phyloP scores from a whole-genome alignment of 2,797 vertebrate genomes.

The Antrozous pallidus region DNA sequence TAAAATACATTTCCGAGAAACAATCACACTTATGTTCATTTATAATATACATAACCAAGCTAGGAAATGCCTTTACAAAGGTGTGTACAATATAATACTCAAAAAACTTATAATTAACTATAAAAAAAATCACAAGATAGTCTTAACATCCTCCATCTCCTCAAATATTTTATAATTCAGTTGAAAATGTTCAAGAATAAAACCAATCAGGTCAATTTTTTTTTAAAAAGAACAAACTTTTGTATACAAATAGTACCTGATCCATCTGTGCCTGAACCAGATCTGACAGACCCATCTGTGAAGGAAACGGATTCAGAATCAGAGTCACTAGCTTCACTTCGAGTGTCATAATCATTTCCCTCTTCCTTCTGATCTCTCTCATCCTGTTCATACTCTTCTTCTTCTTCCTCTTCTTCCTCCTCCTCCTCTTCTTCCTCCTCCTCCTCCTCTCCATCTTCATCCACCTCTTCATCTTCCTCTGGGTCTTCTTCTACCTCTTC shows the following conservation, averaged over 20 bases:
- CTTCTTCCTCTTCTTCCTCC: constrained; percentile 87
- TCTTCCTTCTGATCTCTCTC: constrained; percentile 93
- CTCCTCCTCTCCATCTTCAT: constrained; percentile 78
- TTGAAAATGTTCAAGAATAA: constrained; percentile 15
- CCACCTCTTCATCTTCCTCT: constrained; percentile 89
- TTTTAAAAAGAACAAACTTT: neutral
- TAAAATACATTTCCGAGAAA: neutral
- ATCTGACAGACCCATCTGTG: constrained; percentile 92
- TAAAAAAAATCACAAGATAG: neutral
- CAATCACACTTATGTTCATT: neutral
- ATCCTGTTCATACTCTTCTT: constrained; percentile 92
- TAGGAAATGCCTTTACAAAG: neutral
- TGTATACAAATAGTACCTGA: constrained; percentile 86
- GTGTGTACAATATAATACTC: neutral
- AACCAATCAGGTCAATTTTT: neutral
- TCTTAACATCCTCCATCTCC: neutral
- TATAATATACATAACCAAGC: constrained; percentile 11
- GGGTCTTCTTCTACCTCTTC: constrained; percentile 86
- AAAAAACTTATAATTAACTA: neutral
- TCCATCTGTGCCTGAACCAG: constrained; percentile 92
- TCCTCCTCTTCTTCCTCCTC: constrained; percentile 87
- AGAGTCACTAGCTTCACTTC: constrained; percentile 96
- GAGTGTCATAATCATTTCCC: constrained; percentile 95
- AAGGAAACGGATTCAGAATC: constrained; percentile 95
- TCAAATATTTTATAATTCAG: neutral